Percentiles rank a stretch among this genome's conserved stretches.
Conservation (phyloP, 2,113 vertebrate species). For the Plecturocebus donacophilus region DNA sequence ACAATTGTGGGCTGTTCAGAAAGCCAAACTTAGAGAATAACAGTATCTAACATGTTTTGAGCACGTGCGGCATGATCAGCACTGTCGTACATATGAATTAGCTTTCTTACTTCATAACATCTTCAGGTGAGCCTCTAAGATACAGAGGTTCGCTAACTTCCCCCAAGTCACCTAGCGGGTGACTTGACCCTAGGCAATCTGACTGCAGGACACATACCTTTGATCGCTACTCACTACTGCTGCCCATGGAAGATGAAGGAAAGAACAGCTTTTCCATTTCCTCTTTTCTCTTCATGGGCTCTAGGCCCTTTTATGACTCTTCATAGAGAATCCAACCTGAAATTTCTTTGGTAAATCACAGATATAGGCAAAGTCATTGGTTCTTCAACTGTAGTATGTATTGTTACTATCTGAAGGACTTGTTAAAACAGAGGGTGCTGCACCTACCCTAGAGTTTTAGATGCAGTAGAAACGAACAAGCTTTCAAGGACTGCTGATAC, state of each 20-base stretch:
- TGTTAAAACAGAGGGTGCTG: not conserved
- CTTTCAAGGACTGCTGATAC: too few relatives aligned
- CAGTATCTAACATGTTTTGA: not conserved
- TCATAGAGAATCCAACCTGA: not conserved
- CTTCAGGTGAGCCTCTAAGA: not conserved
- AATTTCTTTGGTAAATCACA: not conserved
- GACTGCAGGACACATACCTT: not conserved
- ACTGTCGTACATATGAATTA: not conserved
- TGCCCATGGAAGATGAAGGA: not conserved
- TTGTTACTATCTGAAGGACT: not conserved
- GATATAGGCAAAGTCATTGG: not conserved
- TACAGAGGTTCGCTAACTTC: not conserved
- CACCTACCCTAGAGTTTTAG: not conserved
- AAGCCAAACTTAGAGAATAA: not conserved
- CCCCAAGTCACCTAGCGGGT: not conserved
- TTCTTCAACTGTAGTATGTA: accelerated
- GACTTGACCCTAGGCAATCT: not conserved
- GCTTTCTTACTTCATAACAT: not conserved
- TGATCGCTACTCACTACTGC: too few relatives aligned
- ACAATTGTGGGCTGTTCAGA: not conserved
- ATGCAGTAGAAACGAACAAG: not conserved
- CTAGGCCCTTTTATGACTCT: not conserved
- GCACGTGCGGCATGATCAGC: not conserved
- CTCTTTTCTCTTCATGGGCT: not conserved
- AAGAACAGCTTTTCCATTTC: not conserved